A percentile compares a stretch with the other conserved stretches of the same genome.
Evolutionary conservation across 2,797 vertebrate genomes (phyloP).

Genomic region (Lemur catta): DNA sequence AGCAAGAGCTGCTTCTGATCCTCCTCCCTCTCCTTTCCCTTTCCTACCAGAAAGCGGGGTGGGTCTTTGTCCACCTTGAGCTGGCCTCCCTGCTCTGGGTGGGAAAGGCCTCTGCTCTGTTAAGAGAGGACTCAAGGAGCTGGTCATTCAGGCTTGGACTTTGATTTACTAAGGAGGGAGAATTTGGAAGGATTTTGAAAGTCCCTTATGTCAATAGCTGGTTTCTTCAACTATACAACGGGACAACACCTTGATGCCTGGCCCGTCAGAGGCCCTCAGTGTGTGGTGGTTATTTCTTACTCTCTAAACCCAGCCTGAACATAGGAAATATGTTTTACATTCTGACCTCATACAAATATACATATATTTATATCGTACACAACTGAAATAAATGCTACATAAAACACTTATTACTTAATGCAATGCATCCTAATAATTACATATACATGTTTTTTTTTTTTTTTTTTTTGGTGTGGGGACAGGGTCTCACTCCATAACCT

Average conservation of each 20-base stretch:
- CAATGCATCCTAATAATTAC: neutral
- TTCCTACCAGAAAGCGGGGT: neutral
- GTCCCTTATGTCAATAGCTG: neutral
- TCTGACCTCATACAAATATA: neutral
- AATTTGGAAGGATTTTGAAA: neutral
- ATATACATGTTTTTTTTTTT: rapidly evolving
- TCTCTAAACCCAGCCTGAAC: neutral
- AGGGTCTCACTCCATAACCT: neutral
- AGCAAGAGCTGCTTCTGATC: neutral
- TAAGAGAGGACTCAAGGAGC: neutral
- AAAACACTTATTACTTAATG: neutral
- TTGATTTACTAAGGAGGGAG: conserved; percentile 13
- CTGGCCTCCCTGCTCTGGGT: neutral
- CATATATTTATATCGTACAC: neutral
- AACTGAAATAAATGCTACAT: neutral
- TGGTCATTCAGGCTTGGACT: neutral
- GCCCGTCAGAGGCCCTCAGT: neutral
- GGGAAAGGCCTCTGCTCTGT: neutral
- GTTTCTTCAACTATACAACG: neutral
- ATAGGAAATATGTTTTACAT: neutral
- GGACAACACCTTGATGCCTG: neutral
- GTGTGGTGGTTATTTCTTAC: neutral
- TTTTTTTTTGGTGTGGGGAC: neutral
- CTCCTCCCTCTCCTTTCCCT: neutral
- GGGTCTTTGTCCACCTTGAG: neutral